phyloP scores from a whole-genome alignment of 2,888 invertebrate species.

The Ganaspis brasiliensis region DNA sequence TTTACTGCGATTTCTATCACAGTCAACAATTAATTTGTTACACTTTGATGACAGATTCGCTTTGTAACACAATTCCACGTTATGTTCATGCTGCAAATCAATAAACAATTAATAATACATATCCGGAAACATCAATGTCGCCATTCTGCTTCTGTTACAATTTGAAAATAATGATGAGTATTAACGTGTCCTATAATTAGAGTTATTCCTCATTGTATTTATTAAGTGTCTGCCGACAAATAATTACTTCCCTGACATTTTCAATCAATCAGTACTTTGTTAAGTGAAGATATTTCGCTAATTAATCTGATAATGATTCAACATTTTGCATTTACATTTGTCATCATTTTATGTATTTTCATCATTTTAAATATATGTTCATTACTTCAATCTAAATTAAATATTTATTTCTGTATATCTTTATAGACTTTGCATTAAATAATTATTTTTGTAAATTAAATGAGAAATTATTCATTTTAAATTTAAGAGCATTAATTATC shows the following conservation, averaged over 20 bases:
- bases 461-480: too few species aligned
- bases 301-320: slow-evolving; percentile 65
- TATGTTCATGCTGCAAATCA: background rate
- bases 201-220: slow-evolving; percentile 22
- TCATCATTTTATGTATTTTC: slow-evolving; percentile 48
- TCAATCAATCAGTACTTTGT: slow-evolving; percentile 31
- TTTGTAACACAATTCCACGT: background rate
- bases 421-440: background rate
- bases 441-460: too few species aligned
- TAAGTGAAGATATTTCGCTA: slow-evolving; percentile 4
- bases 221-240: slow-evolving; percentile 30
- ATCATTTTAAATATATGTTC: background rate
- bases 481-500: too few species aligned
- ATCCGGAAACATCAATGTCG: slow-evolving; percentile 1
- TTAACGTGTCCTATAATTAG: slow-evolving; percentile 20
- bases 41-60: slow-evolving; percentile 5
- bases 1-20: background rate
- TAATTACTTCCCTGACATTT: slow-evolving; percentile 31
- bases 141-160: background rate
- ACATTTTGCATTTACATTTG: slow-evolving; percentile 65
- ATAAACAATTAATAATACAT: background rate
- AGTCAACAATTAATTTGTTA: slow-evolving; percentile 1
- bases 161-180: slow-evolving; percentile 34
- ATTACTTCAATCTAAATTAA: background rate
- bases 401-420: too few species aligned